phyloP scores from a whole-genome alignment of 2,888 invertebrate species.

The Sialis fuliginosa region DNA sequence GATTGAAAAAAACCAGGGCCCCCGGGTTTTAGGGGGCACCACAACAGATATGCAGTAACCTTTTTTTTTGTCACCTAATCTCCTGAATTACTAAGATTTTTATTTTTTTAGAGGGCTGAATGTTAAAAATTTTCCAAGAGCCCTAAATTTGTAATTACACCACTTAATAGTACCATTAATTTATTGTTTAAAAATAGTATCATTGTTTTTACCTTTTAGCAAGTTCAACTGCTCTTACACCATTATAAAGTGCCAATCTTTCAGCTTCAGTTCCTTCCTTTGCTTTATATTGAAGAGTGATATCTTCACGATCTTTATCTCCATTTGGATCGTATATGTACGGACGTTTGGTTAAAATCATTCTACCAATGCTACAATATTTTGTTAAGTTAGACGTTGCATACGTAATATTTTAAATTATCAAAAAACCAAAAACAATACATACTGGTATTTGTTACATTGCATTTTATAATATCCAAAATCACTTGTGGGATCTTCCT shows the following conservation, averaged over 20 bases:
- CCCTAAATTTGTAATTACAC: not conserved
- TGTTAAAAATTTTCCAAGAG: no score
- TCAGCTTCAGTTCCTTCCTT: slow-evolving; percentile 56
- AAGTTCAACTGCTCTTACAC: slow-evolving; percentile 45
- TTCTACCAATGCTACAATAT: slow-evolving; percentile 46
- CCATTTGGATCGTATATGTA: slow-evolving; percentile 53
- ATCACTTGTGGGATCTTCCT: slow-evolving; percentile 41
- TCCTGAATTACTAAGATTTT: no score
- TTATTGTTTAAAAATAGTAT: slow-evolving; percentile 1
- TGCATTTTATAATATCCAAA: slow-evolving; percentile 50
- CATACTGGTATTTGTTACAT: slow-evolving; percentile 57
- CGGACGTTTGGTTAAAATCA: slow-evolving; percentile 56
- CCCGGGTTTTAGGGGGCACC: no score
- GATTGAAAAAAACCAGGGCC: no score
- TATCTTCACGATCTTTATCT: slow-evolving; percentile 51
- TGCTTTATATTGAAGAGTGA: slow-evolving; percentile 51
- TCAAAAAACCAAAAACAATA: slow-evolving; percentile 9
- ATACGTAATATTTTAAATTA: not conserved
- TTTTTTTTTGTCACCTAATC: no score
- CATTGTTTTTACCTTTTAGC: slow-evolving; percentile 34
- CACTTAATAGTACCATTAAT: not conserved
- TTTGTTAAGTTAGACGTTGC: not conserved
- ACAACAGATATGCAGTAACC: no score
- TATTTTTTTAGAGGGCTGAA: no score
- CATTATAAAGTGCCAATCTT: slow-evolving; percentile 54